These are phyloP conservation scores for Myrmophylax atrothorax DNA, from an alignment of 2,113 vertebrate species.

Conservation along the genomic window DNA sequence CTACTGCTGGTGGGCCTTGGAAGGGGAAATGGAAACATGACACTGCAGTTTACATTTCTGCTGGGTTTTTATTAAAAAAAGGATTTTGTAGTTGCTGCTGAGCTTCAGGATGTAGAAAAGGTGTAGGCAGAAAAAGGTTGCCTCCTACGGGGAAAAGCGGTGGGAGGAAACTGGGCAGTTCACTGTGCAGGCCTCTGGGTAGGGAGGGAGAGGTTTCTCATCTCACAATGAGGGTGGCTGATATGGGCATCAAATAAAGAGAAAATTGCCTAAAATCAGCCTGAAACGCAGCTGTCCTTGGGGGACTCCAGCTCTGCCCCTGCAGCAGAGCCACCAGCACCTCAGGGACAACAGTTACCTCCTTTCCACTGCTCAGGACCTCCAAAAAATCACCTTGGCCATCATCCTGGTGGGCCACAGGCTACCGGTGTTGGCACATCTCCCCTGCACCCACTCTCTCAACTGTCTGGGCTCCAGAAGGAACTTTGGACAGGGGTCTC, in stretches of 20 bases:
- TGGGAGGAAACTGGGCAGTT: not conserved
- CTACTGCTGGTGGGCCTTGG: not conserved
- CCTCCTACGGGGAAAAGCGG: not conserved
- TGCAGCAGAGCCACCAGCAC: not conserved
- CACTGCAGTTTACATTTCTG: not conserved
- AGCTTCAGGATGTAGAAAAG: not conserved
- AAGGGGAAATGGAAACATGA: not conserved
- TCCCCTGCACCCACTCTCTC: accelerated
- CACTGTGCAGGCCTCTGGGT: not conserved
- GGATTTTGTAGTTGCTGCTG: not conserved
- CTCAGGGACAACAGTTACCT: accelerated
- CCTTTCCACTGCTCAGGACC: accelerated
- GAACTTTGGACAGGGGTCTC: not conserved
- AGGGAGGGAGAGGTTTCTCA: not conserved
- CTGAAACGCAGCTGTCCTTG: accelerated
- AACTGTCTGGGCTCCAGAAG: not conserved
- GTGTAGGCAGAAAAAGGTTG: not conserved
- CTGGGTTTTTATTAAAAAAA: not conserved
- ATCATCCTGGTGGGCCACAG: accelerated
- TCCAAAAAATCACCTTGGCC: not conserved
- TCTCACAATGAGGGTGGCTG: not conserved
- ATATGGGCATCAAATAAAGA: not conserved
- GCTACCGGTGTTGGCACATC: not conserved
- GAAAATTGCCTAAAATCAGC: not conserved
- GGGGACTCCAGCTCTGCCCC: not conserved